Conservation (phyloP, 2,113 vertebrate species). For the Ellobius talpinus region DNA sequence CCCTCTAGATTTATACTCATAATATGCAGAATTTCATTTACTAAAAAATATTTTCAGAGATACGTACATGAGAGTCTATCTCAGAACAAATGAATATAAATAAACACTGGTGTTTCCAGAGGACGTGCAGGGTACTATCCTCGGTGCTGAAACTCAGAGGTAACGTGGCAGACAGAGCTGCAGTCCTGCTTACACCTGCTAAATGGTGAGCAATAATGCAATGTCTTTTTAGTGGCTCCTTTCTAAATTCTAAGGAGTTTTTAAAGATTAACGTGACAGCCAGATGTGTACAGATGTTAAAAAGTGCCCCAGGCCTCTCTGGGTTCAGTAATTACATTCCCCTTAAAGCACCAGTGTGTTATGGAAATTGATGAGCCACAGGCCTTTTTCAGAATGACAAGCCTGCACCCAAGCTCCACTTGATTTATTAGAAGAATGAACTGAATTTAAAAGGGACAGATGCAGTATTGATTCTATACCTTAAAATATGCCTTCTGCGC, state of each 20-base stretch:
- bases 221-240: slow-evolving; percentile 11
- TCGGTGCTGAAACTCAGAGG: not conserved
- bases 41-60: not conserved
- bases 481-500: slow-evolving; percentile 65
- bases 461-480: slow-evolving; percentile 69
- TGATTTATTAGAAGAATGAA: slow-evolving; percentile 77
- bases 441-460: slow-evolving; percentile 75
- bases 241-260: not conserved
- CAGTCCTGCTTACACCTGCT: not conserved
- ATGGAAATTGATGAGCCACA: slow-evolving; percentile 75
- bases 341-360: slow-evolving; percentile 41
- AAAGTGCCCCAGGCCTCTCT: slow-evolving; percentile 22
- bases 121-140: not conserved
- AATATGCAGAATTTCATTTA: not conserved
- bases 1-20: too few species aligned
- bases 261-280: slow-evolving; percentile 40
- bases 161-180: rapidly evolving
- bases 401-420: slow-evolving; percentile 33
- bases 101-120: not conserved
- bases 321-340: slow-evolving; percentile 66
- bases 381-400: slow-evolving; percentile 65
- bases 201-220: not conserved
- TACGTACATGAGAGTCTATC: not conserved
- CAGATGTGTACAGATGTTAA: slow-evolving; percentile 65
- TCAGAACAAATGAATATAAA: not conserved